These are phyloP conservation scores for Heliopora coerulea DNA, from an alignment of 92 coral and sea anemone species.

Conservation along the genomic window DNA sequence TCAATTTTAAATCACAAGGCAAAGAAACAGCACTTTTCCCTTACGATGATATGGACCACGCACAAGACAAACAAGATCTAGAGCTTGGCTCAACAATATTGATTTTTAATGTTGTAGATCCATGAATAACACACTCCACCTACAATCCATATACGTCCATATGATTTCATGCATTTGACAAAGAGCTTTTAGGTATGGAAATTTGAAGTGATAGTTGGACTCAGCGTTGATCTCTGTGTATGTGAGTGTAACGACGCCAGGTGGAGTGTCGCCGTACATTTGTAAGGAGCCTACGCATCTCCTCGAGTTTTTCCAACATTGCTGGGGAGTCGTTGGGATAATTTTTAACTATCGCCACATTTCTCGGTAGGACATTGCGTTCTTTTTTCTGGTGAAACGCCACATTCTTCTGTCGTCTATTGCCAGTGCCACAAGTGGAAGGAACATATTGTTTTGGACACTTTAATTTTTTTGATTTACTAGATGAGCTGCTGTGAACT, in stretches of 20 bases:
- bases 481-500: too few species aligned
- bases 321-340: slow-evolving; percentile 15
- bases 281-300: slow-evolving; percentile 31
- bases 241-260: neutral
- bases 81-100: neutral
- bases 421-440: neutral
- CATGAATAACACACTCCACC: neutral
- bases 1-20: neutral
- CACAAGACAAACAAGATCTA: neutral
- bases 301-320: slow-evolving; percentile 34
- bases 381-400: neutral
- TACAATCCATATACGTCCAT: too few species aligned
- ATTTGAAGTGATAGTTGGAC: too few species aligned
- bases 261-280: slow-evolving; percentile 23
- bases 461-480: neutral
- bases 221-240: neutral
- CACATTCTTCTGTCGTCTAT: neutral
- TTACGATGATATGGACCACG: neutral
- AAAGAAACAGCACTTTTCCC: neutral
- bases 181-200: too few species aligned
- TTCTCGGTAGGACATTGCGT: neutral
- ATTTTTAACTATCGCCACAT: slow-evolving; percentile 21
- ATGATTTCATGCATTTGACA: too few species aligned
- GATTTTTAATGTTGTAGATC: neutral
- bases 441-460: neutral